These are phyloP conservation scores for Stomatorhinus ivindoensis DNA, from an alignment of 2,113 vertebrate species.

Conservation along the genomic window DNA sequence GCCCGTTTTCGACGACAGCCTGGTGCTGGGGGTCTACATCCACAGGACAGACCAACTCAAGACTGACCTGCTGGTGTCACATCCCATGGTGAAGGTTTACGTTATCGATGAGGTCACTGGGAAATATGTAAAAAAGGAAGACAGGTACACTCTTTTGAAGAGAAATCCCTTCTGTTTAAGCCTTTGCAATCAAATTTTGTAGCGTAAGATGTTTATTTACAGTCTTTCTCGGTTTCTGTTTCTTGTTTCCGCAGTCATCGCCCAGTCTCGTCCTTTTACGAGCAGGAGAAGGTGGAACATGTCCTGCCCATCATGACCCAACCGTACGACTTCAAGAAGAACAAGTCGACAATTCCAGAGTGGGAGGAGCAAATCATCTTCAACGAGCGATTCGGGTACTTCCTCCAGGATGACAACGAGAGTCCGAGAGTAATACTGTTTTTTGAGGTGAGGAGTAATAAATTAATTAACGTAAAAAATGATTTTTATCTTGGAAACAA, in stretches of 20 bases:
- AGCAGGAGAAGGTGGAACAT: constrained; percentile 70
- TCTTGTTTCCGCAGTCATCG: constrained; percentile 60
- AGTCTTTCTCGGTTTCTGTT: not conserved
- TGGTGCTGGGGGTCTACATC: constrained; percentile 80
- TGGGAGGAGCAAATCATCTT: constrained; percentile 96
- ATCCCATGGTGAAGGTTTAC: constrained; percentile 90
- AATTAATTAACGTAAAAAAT: not conserved
- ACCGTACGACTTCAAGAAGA: constrained; percentile 81
- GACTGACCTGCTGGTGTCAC: constrained; percentile 75
- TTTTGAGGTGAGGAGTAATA: constrained; percentile 75
- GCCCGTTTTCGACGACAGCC: constrained; percentile 61
- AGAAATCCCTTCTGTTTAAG: not conserved
- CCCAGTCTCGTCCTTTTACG: constrained; percentile 73
- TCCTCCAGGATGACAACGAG: constrained; percentile 65
- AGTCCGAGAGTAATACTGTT: constrained; percentile 75
- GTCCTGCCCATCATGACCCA: constrained; percentile 85
- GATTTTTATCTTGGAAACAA: not conserved
- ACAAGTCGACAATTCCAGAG: constrained; percentile 77
- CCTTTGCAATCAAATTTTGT: not conserved
- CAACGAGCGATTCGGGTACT: constrained; percentile 80
- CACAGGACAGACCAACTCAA: constrained; percentile 82
- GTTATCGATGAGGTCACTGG: constrained; percentile 78
- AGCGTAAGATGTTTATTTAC: not conserved
- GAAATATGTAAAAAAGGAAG: constrained; percentile 79
- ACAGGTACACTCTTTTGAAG: constrained; percentile 62